Base-by-base conservation (phyloP, 2,113 vertebrate species). In the Chaenogobius annularis region DNA sequence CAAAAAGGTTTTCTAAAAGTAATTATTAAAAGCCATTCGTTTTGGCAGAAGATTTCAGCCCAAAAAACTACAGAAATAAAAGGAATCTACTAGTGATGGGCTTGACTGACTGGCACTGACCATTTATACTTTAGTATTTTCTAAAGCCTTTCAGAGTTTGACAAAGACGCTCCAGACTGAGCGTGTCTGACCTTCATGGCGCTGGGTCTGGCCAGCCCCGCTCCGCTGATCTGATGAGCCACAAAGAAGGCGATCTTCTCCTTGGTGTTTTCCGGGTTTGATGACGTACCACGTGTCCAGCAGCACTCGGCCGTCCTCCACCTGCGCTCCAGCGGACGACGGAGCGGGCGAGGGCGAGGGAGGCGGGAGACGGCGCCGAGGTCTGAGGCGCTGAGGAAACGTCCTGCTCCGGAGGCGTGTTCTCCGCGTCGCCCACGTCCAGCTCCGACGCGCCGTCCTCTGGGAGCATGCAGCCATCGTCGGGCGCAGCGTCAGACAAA, bases 231-330 rank as follows among this genome's bases (percentile, higher is more conserved):
- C 88, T 98, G 96, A 83, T 98, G 96, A 0, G 96, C 96, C 75
- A 98, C 96, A 8, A 98, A 98, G 69, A 98, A 98, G 12, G 97
- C 97, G 8, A 98, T 96, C 79, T 98, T 98, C 90, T 98, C 97
- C 91, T 97, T 98, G 65, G 97, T 98, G 89, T 98, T 98, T n/a
- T 20, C 97, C 97, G 0, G 97, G 97, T 63, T 98, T 98, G 85
- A 98, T 98, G 47, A 98, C 97, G 22, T 98, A 98, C 97, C 96
- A 98, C 0, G 96, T 98, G 88, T 98, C 97, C 83, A 98, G 84
- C 76, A 98, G 85, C 66, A 98, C 96, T 5, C 96, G 93, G 0
- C 95, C 96, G 31, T 98, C 97, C 20, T 96, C 96, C 72, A 92
- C 74, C 83, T 93, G 90, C 0, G 92, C 88, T 0, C 12, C 23